Evolutionary conservation across 2,797 vertebrate species (phyloP).

Genomic region (Thaleichthys pacificus): DNA sequence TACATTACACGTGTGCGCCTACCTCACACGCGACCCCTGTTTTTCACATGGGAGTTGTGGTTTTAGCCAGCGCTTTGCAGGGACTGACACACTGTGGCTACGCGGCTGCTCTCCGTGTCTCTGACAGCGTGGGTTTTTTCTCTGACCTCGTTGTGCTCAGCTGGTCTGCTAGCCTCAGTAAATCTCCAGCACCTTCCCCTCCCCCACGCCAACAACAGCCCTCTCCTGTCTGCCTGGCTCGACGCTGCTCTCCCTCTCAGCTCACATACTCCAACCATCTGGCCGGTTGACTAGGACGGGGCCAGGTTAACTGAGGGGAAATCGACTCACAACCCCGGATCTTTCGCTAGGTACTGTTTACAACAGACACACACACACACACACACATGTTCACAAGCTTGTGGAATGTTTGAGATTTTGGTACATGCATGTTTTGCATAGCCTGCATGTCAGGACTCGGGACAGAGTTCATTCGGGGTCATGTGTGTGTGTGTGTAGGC

Average conservation of each 20-base stretch:
- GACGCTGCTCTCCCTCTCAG: background rate
- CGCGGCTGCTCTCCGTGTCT: background rate
- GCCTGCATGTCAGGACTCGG: no score
- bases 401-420: background rate
- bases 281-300: background rate
- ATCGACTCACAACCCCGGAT: background rate
- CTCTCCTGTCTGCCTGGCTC: background rate
- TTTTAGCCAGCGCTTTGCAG: background rate
- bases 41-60: background rate
- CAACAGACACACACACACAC: background rate
- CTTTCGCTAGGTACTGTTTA: background rate
- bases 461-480: background rate
- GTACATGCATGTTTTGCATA: background rate
- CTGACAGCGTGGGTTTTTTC: slow-evolving; percentile 1
- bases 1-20: background rate
- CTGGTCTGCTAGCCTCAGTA: slow-evolving; percentile 16
- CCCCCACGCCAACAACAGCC: background rate
- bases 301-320: background rate
- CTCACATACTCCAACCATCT: slow-evolving; percentile 12
- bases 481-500: background rate
- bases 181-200: slow-evolving; percentile 7
- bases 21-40: background rate
- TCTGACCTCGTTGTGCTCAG: slow-evolving; percentile 14
- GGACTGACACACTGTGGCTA: background rate
- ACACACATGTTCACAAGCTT: background rate